Evolutionary conservation across 2,797 vertebrate species (phyloP), one percentile per base, ranked within the genome.

Genomic region (Notoglanidium macrostoma): DNA sequence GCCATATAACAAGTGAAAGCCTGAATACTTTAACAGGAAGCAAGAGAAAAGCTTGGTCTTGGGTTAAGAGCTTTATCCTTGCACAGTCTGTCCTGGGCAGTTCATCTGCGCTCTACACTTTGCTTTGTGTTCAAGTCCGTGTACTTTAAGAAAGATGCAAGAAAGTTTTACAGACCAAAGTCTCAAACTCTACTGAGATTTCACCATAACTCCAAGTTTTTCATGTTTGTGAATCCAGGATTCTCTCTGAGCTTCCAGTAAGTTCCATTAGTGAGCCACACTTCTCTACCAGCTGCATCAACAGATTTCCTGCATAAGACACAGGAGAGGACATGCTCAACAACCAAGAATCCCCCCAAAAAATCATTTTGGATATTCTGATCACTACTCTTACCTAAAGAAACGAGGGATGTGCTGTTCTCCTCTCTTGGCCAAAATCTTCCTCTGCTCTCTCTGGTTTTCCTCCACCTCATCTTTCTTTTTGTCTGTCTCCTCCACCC

Each of bases 221-320:
- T 94, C 76, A 95, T 89, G 19, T 95, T 96, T 65, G 96, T 92
- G 4, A 98, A 99, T 89, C 98, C 97, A 0, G 98, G 97, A 89
- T 96, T 94, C 1, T 96, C 94, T 87, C 98, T 93, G 89, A 98
- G 94, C 91, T 96, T 96, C 98, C 98, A 99, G 93, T 99, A 99
- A 0, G 95, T 96, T 87, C 95, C 94, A 89, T 98, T 99, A 17
- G 95, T 96, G 90, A 97, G 57, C 98, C 98, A 99, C 12, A 96
- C 96, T 72, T 99, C 98, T 84, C 96, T 96, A 77, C 97, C 97
- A 0, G 90, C 95, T 89, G 93, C 88, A 35, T 98, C 98, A 5
- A 94, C 94, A 92, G 96, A 92, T 93, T 95, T 95, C 94, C 97
- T 99, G 91, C 10, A 59, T 0, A 35, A 72, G 23, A 32, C 32